Evolutionary conservation across 1,140 invertebrate species (phyloP), one percentile per base, ranked within the genome.

Genomic region (Nixonia krombeini): DNA sequence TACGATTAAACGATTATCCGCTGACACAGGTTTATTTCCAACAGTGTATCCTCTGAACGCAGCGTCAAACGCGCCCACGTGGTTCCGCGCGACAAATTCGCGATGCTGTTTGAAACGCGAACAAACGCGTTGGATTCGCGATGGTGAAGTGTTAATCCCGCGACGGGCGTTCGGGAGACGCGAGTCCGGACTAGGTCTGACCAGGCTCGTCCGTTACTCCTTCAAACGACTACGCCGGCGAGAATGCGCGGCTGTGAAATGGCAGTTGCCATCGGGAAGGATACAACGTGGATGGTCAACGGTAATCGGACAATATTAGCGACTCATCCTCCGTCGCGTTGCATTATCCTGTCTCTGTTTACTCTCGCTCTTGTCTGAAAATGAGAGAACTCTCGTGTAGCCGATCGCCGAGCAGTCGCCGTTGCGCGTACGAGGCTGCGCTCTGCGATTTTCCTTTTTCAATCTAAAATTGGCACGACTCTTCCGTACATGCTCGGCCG

Each of bases 401-500:
- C 50, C 59, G 61, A 64, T 70, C 61, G 56, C 56, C 65, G 65
- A 64, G 59, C 59, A 57, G 55, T 70, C 67, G 59, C 58, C 44
- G 58, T 53, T 50, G 53, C 58, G 65, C 58, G 65, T 59, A 61
- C 56, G 55, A 70, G 56, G 62, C 67, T 70, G 47, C 62, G 65
- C 55, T 59, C 42, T 52, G 33, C 15, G 6, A 55, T 58, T 58
- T 70, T 63, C 41, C 58, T 59, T 66, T 52, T 69, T 71, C 62
- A 67, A 52, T 66, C 69, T 71, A 71, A 66, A 71, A 66, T 71
- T 71, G 63, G 62, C 62, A 70, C 68, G 57, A 65, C 62, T 62
- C 62, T 62, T 65, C 67, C 68, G 68, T 70, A 50, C 68, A 65
- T 62, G 61, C 62, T 69, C 59, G 55, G 55, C 63, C 68, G 68